These are phyloP conservation scores for Indicator indicator DNA, from an alignment of 2,113 vertebrate genomes.

Conservation along the genomic window DNA sequence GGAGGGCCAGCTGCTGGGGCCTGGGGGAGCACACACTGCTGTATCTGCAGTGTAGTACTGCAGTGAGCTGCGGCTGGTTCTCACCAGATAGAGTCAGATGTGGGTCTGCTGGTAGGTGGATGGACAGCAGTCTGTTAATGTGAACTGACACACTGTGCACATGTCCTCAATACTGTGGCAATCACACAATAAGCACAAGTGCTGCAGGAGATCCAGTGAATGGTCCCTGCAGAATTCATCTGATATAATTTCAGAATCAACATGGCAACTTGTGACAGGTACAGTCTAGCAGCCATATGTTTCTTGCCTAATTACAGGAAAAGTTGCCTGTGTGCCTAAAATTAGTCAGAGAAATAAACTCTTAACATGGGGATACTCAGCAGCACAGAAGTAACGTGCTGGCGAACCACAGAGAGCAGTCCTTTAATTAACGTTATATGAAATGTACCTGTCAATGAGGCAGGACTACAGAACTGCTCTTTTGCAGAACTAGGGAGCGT, in stretches of 20 bases:
- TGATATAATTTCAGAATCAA: not conserved
- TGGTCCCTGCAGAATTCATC: not conserved
- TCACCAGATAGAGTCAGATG: not conserved
- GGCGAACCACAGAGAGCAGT: not conserved
- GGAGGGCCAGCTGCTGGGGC: fast-evolving
- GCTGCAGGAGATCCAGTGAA: not conserved
- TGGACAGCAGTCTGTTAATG: not conserved
- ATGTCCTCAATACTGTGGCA: fast-evolving
- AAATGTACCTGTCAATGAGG: not conserved
- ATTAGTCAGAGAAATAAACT: not conserved
- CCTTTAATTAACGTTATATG: not conserved
- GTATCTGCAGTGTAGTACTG: fast-evolving
- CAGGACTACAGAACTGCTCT: not conserved
- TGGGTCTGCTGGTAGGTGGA: not conserved
- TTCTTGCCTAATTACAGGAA: slow-evolving; percentile 6
- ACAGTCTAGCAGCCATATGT: not conserved
- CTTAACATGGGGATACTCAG: not conserved
- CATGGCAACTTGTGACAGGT: not conserved
- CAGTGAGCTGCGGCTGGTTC: not conserved
- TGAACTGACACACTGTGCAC: not conserved
- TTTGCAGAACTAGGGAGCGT: not conserved
- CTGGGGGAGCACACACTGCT: not conserved
- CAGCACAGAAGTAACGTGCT: not conserved
- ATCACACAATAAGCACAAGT: fast-evolving
- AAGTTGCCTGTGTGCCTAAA: not conserved